Conservation (phyloP, 2,113 vertebrate genomes). For the Microtus pennsylvanicus region DNA sequence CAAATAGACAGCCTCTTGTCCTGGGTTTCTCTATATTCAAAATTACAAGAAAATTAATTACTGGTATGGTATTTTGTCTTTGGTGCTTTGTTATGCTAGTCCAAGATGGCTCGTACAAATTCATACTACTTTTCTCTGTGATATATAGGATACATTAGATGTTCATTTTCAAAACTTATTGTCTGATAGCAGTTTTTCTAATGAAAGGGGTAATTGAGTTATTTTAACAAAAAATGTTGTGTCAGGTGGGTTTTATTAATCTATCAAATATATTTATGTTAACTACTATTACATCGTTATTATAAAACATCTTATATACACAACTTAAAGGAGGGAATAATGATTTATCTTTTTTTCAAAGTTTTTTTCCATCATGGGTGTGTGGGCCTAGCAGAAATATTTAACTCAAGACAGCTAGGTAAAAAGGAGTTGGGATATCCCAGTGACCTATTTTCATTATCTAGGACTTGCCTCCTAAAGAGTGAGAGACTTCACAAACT, state of each 20-base stretch:
- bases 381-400: neutral
- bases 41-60: neutral
- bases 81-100: neutral
- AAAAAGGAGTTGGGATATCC: neutral
- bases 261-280: neutral
- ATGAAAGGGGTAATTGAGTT: neutral
- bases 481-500: neutral
- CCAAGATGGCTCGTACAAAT: neutral
- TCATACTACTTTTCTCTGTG: neutral
- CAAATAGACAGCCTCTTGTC: neutral
- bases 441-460: neutral
- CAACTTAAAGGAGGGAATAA: neutral
- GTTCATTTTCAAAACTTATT: constrained; percentile 14
- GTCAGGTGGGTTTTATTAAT: neutral
- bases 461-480: too few relatives aligned
- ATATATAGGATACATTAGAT: neutral
- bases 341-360: neutral
- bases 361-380: neutral
- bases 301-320: neutral
- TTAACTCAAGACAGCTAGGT: too few relatives aligned
- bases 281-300: neutral
- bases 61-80: neutral
- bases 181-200: neutral
- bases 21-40: neutral
- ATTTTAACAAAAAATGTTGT: neutral